Conservation (phyloP, 1,140 invertebrate species). For the Neotoxoptera formosana region DNA sequence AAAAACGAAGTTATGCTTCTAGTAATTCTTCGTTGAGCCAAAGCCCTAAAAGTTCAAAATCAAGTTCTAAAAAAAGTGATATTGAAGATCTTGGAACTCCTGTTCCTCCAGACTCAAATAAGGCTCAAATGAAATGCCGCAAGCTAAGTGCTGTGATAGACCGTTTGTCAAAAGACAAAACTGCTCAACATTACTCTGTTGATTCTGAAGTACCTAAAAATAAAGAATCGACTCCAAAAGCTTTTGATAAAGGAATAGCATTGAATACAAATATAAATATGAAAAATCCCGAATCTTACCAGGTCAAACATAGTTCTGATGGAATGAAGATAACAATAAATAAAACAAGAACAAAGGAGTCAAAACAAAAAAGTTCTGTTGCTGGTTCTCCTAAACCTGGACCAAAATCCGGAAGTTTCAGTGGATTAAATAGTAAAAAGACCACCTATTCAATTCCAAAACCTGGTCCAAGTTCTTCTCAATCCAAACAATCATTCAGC, state of each 20-base stretch:
- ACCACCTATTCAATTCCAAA: slow-evolving; percentile 64
- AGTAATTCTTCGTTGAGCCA: slow-evolving; percentile 66
- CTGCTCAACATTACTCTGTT: slow-evolving; percentile 48
- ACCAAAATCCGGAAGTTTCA: slow-evolving; percentile 82
- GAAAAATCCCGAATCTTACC: slow-evolving; percentile 81
- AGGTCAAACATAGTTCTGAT: slow-evolving; percentile 83
- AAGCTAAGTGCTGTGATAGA: slow-evolving; percentile 53
- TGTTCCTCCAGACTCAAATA: slow-evolving; percentile 18
- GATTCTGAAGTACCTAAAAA: slow-evolving; percentile 46
- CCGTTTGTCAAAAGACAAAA: slow-evolving; percentile 47
- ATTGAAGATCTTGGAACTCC: slow-evolving; percentile 62
- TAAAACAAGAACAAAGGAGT: slow-evolving; percentile 77
- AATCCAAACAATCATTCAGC: slow-evolving; percentile 49
- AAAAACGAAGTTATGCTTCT: slow-evolving; percentile 64
- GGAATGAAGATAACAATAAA: slow-evolving; percentile 91
- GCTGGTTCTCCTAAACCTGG: slow-evolving; percentile 64
- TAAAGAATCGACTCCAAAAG: slow-evolving; percentile 29
- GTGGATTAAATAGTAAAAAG: slow-evolving; percentile 81
- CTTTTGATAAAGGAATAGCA: slow-evolving; percentile 40
- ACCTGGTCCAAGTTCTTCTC: slow-evolving; percentile 28
- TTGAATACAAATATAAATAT: slow-evolving; percentile 38
- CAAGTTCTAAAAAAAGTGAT: slow-evolving; percentile 72
- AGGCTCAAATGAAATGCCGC: slow-evolving; percentile 42
- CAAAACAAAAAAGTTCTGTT: slow-evolving; percentile 63
- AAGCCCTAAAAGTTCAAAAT: slow-evolving; percentile 73